Evolutionary conservation across 2,113 vertebrate species (phyloP), one percentile per base, ranked within the genome.

Genomic region (Forbesichthys papilliferus): DNA sequence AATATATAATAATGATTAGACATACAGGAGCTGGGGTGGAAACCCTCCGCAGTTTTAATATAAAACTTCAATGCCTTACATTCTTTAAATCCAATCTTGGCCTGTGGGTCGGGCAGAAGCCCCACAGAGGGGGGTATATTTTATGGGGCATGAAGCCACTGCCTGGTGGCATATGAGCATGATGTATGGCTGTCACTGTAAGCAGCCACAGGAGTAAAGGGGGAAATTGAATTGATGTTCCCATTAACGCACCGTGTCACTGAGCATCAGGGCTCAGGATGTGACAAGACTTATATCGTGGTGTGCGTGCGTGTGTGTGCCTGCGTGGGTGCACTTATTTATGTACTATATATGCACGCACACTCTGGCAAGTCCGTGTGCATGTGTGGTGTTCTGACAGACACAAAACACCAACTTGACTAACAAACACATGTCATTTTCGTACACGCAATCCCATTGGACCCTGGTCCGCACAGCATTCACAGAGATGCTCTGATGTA

Each of bases 211-310:
- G 66, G 77, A 61, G 72, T 54, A 67, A 10, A 63, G 59, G 42
- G 8, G 81, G 66, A 79, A 80, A 87, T 82, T 83, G 61, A 88
- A 83, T 80, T 78, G 75, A 64, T 27, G 58, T 47, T 73, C 27
- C n/a, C 52, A 75, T 72, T 82, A 76, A 84, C 74, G 82, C 63
- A n/a, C 53, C 62, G 51, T 86, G 79, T 73, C 77, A 81, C 52
- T 58, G 62, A 73, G 48, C 36, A 48, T 69, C 74, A 80, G 53
- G 62, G 66, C 57, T 66, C 72, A 69, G 56, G 75, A 77, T 68
- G 66, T 76, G 73, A 83, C 48, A 64, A 66, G 70, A 62, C 64
- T 60, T 61, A 58, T 76, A 58, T 79, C 27, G 74, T 33, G 71
- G 65, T 57, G 66, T 71, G 62, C 71, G 60, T 64, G 48, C 68